These are phyloP conservation scores for Drosophila lutescens DNA, from an alignment of 2,888 invertebrate genomes.

Conservation along the genomic window DNA sequence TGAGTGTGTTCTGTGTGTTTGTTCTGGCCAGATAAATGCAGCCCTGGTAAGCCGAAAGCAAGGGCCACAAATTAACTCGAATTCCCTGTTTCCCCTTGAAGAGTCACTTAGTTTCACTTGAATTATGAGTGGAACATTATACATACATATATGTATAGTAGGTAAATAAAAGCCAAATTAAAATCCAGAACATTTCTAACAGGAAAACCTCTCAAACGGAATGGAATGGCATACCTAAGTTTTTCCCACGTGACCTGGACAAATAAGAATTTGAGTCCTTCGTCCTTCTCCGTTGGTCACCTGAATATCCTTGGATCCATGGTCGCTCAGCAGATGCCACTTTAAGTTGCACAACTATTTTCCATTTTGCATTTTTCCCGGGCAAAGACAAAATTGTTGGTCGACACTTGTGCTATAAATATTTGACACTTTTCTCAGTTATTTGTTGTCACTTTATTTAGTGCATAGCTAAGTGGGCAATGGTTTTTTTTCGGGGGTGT, in stretches of 20 bases:
- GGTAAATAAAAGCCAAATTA: neutral
- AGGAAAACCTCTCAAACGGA: neutral
- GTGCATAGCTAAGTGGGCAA: constrained; percentile 36
- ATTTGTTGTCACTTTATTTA: constrained; percentile 61
- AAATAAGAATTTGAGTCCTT: neutral
- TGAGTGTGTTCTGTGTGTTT: neutral
- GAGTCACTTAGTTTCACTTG: constrained; percentile 1
- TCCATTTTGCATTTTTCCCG: constrained; percentile 15
- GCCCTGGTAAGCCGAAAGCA: constrained; percentile 13
- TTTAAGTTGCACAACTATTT: constrained; percentile 28
- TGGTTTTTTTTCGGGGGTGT: neutral
- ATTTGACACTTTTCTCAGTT: constrained; percentile 55
- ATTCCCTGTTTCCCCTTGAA: neutral
- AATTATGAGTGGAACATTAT: neutral
- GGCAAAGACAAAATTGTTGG: constrained; percentile 3
- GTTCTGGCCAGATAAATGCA: constrained; percentile 22
- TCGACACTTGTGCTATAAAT: constrained; percentile 48
- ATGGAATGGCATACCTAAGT: neutral
- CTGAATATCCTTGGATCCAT: neutral
- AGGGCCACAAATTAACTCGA: constrained; percentile 34
- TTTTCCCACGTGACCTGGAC: constrained; percentile 5
- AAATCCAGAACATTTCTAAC: neutral
- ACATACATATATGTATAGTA: too few species aligned
- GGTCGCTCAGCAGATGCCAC: constrained; percentile 12
- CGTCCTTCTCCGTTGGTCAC: neutral